phyloP scores from a whole-genome alignment of 2,888 invertebrate genomes.

The Eretmocerus hayati region DNA sequence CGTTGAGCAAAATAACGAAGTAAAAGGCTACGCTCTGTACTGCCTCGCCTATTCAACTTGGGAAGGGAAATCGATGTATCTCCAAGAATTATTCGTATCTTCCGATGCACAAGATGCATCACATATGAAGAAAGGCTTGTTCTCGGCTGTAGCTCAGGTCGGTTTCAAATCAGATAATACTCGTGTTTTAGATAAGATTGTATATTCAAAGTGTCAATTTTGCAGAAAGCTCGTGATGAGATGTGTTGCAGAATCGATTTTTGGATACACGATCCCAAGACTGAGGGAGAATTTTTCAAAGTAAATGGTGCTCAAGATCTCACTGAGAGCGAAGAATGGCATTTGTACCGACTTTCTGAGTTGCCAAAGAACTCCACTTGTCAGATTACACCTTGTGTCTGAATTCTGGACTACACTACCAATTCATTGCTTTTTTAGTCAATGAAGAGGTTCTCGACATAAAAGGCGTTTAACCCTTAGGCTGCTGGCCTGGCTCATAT shows the following conservation, averaged over 20 bases:
- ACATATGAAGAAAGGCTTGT: constrained; percentile 10
- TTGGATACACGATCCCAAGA: constrained; percentile 14
- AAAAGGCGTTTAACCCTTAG: too few species aligned
- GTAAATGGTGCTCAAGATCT: constrained; percentile 61
- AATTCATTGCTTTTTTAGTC: too few species aligned
- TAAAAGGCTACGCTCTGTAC: constrained; percentile 73
- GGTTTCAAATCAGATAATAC: neutral
- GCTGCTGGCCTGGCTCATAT: too few species aligned
- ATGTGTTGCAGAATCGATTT: constrained; percentile 17
- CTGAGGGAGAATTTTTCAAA: constrained; percentile 60
- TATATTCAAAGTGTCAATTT: neutral
- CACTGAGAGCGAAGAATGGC: constrained; percentile 62
- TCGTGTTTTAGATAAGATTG: neutral
- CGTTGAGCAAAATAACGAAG: constrained; percentile 50
- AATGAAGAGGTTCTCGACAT: too few species aligned
- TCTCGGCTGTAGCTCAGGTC: constrained; percentile 18
- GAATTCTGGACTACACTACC: too few species aligned
- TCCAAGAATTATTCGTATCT: constrained; percentile 38
- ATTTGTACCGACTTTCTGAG: constrained; percentile 38
- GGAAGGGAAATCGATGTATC: constrained; percentile 69
- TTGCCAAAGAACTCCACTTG: too few species aligned
- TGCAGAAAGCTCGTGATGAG: constrained; percentile 15
- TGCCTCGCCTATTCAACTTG: constrained; percentile 81
- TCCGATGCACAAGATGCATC: constrained; percentile 1
- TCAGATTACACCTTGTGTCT: too few species aligned